Evolutionary conservation across 2,888 invertebrate species (phyloP).

Genomic region (Cistogaster globosa): DNA sequence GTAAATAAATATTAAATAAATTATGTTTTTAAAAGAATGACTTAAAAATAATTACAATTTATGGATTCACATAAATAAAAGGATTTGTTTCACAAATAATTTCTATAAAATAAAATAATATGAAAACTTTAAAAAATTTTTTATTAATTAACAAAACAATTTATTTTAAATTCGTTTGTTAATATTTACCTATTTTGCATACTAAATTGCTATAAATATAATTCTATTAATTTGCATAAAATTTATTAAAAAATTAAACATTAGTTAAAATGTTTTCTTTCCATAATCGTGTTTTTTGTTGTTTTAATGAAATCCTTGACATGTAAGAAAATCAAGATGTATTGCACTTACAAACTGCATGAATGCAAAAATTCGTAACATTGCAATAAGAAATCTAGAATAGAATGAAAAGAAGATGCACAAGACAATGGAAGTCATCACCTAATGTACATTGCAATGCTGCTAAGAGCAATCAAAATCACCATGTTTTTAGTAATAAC

Average conservation of each 20-base stretch:
- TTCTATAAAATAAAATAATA: background rate
- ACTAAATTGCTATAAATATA: slow-evolving; percentile 12
- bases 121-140: background rate
- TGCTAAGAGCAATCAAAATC: slow-evolving; percentile 55
- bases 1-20: no score
- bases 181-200: slow-evolving; percentile 25
- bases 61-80: no score
- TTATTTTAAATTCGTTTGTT: background rate
- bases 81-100: background rate
- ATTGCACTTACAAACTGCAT: slow-evolving; percentile 16
- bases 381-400: slow-evolving; percentile 10
- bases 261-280: slow-evolving; percentile 1
- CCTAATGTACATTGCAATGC: slow-evolving; percentile 53
- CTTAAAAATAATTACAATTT: no score
- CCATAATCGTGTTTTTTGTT: background rate
- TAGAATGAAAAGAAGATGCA: slow-evolving; percentile 24
- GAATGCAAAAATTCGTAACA: background rate
- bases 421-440: slow-evolving; percentile 47
- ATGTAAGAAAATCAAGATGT: slow-evolving; percentile 41
- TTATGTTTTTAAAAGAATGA: no score
- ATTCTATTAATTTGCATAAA: slow-evolving; percentile 16
- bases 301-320: slow-evolving; percentile 60
- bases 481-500: slow-evolving; percentile 24
- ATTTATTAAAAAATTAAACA: slow-evolving; percentile 4
- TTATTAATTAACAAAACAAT: slow-evolving; percentile 11